Evolutionary conservation across 2,113 vertebrate species (phyloP), one percentile per base, ranked within the genome.

Genomic region (Hucho hucho): DNA sequence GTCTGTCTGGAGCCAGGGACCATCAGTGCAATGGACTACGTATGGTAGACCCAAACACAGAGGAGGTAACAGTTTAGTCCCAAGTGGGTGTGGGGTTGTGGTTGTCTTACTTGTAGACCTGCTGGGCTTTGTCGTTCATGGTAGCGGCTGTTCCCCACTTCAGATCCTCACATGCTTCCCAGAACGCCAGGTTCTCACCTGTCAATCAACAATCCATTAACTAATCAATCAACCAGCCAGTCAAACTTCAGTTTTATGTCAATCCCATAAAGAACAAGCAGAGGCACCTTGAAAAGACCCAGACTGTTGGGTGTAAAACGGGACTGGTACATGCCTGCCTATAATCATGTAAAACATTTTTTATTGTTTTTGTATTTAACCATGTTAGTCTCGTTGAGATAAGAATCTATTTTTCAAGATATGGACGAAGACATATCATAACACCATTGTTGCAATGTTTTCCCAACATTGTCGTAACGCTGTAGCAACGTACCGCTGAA

Each of bases 121-220:
- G 96, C 85, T 99, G 95, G 0, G 98, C 97, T 84, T 98, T 99
- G 84, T 98, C 98, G 83, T 95, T 95, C 90, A 98, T 97, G 70
- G 96, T 96, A 32, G 93, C 32, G 6, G 32, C 32, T 6, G 97
- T 92, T 66, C 97, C 97, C 11, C 97, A 98, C 85, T 97, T 99
- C 80, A 99, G 92, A 82, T 99, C 98, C 78, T 99, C 97, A 75
- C 97, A 99, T 22, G 94, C 92, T 88, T 99, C 98, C 98, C 97
- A 99, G 92, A 99, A 99, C 13, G 95, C 95, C 92, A 99, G 89
- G 79, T 99, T 99, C 89, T 99, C 98, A 65, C 96, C 98, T 99
- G 24, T 9, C 32, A 37, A 37, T 37, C 1, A 37, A 37, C 32
- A 32, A 6, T 32, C 32, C 3, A 25, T 65, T 2, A 64, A 13